Conservation (phyloP, 2,113 vertebrate genomes). For the Pterocles burchelli region DNA sequence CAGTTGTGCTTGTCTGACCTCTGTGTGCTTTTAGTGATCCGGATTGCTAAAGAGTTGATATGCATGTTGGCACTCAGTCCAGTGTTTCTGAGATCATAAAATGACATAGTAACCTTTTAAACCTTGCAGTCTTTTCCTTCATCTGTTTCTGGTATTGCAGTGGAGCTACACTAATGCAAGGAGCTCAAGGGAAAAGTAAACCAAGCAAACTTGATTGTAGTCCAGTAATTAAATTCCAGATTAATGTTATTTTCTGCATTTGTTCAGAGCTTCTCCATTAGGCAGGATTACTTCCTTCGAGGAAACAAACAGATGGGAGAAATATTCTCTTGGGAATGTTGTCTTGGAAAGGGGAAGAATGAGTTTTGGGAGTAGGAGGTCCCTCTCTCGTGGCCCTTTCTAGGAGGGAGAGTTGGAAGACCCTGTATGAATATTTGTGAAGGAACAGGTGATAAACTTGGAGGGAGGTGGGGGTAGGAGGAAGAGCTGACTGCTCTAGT, state of each 20-base stretch:
- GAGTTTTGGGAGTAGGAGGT: neutral
- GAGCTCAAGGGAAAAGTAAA: neutral
- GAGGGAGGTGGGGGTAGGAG: no score
- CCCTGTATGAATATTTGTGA: neutral
- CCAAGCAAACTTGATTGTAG: neutral
- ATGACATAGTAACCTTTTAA: neutral
- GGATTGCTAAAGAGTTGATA: neutral
- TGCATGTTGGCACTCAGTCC: no score
- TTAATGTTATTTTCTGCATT: neutral
- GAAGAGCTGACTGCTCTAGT: neutral
- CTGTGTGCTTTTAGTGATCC: neutral
- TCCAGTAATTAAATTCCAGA: neutral
- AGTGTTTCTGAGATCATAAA: neutral
- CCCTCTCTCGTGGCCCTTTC: neutral
- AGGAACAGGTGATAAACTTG: neutral
- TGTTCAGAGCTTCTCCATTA: neutral
- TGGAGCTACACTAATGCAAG: neutral
- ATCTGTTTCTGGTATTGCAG: neutral
- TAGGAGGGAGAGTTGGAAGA: neutral
- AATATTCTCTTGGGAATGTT: neutral
- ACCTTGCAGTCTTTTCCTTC: neutral
- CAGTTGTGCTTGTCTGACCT: fast-evolving
- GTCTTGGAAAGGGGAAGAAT: neutral
- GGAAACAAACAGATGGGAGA: neutral
- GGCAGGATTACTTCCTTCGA: neutral